These are phyloP conservation scores for Agonopterix alstromeriana DNA, from an alignment of 2,888 invertebrate genomes.

Conservation along the genomic window DNA sequence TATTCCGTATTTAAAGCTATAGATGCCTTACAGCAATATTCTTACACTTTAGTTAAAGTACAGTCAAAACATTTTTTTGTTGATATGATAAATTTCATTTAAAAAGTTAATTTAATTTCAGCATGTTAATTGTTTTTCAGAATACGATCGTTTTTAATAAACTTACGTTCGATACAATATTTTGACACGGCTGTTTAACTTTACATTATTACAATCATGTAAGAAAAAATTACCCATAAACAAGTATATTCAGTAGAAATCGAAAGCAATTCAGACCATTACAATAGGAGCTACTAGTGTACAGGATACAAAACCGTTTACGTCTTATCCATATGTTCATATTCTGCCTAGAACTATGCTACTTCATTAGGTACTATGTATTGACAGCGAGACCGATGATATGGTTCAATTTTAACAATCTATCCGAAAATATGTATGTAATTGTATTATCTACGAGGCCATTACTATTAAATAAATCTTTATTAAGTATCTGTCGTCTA, in stretches of 20 bases:
- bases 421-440: conserved; percentile 65
- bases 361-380: conserved; percentile 17
- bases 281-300: conserved; percentile 10
- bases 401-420: conserved; percentile 36
- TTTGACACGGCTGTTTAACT: no score
- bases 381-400: conserved; percentile 29
- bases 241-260: no score
- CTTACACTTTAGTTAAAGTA: conserved; percentile 8
- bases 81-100: no score
- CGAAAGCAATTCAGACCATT: no score
- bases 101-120: no score
- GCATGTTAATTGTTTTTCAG: no score
- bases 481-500: conserved; percentile 7
- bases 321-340: conserved; percentile 6
- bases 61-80: no score
- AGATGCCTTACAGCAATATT: conserved; percentile 37
- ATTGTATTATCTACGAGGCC: conserved; percentile 43
- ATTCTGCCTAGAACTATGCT: conserved; percentile 11
- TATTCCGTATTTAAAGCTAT: conserved; percentile 37
- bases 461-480: conserved; percentile 25
- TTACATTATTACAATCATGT: no score
- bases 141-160: no score
- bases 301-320: conserved; percentile 37
- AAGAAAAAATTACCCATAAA: no score
- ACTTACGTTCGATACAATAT: no score